phyloP scores from a whole-genome alignment of 2,888 invertebrate species.

The Standfussiana lucernea region DNA sequence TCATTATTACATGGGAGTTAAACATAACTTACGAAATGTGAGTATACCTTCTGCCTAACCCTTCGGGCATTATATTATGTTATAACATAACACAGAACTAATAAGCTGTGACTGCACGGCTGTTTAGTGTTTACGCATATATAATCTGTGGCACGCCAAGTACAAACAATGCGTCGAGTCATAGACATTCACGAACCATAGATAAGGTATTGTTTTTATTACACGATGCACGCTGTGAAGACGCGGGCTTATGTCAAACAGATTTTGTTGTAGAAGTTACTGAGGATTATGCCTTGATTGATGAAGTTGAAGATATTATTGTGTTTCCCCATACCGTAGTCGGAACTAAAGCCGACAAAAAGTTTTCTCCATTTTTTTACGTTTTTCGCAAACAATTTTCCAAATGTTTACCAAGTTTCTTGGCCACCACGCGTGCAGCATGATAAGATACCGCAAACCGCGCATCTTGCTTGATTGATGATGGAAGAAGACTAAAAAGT shows the following conservation, averaged over 20 bases:
- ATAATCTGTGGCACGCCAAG: constrained; percentile 62
- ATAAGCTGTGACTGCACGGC: constrained; percentile 44
- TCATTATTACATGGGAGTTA: not conserved
- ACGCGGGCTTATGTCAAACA: constrained; percentile 8
- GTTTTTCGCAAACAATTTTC: too few relatives aligned
- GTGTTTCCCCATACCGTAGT: too few relatives aligned
- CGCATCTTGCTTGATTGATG: not conserved
- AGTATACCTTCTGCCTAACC: not conserved
- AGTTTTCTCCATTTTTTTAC: not conserved
- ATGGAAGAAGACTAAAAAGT: not conserved
- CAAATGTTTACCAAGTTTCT: not conserved
- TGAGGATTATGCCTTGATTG: not conserved
- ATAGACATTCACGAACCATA: constrained; percentile 43
- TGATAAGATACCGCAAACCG: not conserved
- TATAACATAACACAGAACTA: constrained; percentile 24
- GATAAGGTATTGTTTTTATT: constrained; percentile 51
- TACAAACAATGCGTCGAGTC: constrained; percentile 59
- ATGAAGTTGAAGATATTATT: too few relatives aligned
- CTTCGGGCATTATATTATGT: not conserved
- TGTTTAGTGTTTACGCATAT: constrained; percentile 49
- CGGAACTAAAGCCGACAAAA: not conserved
- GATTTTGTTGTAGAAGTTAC: constrained; percentile 6
- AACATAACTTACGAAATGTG: not conserved
- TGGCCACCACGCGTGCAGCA: not conserved
- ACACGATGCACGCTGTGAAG: not conserved